A percentile compares a stretch with the other conserved stretches of the same genome.
Evolutionary conservation across 2,797 vertebrate species (phyloP).

Genomic region (Enteromius anoplus): DNA sequence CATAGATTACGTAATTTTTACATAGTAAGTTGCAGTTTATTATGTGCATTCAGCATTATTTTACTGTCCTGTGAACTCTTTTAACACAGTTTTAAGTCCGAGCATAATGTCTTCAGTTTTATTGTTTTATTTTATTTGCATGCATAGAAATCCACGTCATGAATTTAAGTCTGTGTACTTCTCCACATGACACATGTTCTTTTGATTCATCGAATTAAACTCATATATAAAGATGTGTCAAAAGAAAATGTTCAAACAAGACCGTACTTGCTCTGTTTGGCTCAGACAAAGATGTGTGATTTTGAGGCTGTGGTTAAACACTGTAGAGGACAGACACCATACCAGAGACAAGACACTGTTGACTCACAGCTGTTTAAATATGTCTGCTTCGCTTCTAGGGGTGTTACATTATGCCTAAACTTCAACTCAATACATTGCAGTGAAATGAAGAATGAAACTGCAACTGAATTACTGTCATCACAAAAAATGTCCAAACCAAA

Average conservation of each 20-base stretch:
- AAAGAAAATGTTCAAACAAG: slow-evolving; percentile 41
- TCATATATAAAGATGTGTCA: slow-evolving; percentile 23
- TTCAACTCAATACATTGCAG: slow-evolving; percentile 41
- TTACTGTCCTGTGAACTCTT: not conserved
- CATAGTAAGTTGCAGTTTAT: not conserved
- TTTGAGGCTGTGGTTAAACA: slow-evolving; percentile 58
- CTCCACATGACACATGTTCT: not conserved
- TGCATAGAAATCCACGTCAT: not conserved
- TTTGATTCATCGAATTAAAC: not conserved
- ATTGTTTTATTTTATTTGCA: not conserved
- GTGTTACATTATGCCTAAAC: slow-evolving; percentile 61
- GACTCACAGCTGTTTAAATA: slow-evolving; percentile 74
- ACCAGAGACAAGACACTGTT: slow-evolving; percentile 59
- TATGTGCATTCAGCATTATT: not conserved
- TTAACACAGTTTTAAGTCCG: not conserved
- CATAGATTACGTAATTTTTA: not conserved
- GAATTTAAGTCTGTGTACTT: not conserved
- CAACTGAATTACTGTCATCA: slow-evolving; percentile 48
- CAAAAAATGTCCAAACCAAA: not conserved
- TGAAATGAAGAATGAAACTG: not conserved
- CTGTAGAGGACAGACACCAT: slow-evolving; percentile 46
- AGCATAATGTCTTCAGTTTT: not conserved
- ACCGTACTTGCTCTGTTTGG: slow-evolving; percentile 36
- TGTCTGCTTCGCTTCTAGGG: slow-evolving; percentile 52
- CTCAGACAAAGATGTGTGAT: slow-evolving; percentile 49